Evolutionary conservation across 2,888 invertebrate genomes (phyloP), one percentile per base, ranked within the genome.

Genomic region (Anagyrus pseudococci): DNA sequence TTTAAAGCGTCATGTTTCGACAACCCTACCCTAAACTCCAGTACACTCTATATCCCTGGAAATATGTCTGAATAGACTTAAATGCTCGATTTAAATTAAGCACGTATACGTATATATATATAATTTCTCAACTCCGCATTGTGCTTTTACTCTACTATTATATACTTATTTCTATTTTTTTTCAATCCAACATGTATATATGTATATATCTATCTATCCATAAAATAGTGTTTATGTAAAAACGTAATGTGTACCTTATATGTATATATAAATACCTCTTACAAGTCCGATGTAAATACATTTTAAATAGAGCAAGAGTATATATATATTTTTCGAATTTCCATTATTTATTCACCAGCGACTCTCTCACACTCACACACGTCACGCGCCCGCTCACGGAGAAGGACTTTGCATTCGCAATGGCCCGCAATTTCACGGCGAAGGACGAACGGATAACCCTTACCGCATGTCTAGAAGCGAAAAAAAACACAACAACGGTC

Each of bases 21-120:
- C 33, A 15, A 10, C 15, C 15, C 8, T 37, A 37, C n/a, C n/a
- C n/a, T n/a, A n/a, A n/a, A n/a, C n/a, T n/a, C n/a, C 10, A 13
- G 47, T 53, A 33, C 19, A 47, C 8, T 47, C 44, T 37, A 47
- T 48, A 10, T 13, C 23, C 15, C 43, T 41, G 48, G n/a, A 33
- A 59, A 55, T 26, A 26, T 58, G 46, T 55, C 58, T 22, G 54
- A 57, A 58, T 23, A 47, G 20, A 41, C 22, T 25, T 41, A 29
- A 47, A 67, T 64, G 62, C 52, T 64, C 60, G 52, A 56, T 55
- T 53, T 58, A 53, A 58, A 58, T 58, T 41, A 60, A 25, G 58
- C 55, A 59, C 50, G 57, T 57, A 62, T 44, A 37, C 8, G 15
- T 37, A 29, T 7, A 29, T 50, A 57, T 29, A 57, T 58, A 20